Conservation (phyloP, 2,113 vertebrate genomes). For the Chlorodrepanis virens region DNA sequence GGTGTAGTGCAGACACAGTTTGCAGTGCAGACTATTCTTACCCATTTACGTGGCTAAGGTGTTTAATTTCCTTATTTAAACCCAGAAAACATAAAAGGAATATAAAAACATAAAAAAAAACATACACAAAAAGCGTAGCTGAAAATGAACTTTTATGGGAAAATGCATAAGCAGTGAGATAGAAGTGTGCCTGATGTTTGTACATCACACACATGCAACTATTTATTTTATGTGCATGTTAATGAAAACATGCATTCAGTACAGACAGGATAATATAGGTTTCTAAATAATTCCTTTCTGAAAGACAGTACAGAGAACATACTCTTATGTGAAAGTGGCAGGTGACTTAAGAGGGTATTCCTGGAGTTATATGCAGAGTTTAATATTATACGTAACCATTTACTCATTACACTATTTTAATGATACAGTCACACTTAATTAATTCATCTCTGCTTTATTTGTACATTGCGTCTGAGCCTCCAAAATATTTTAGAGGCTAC, state of each 20-base stretch:
- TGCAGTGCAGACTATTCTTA: background rate
- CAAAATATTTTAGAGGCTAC: slow-evolving; percentile 60
- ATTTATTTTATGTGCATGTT: background rate
- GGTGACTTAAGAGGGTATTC: slow-evolving; percentile 56
- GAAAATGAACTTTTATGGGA: background rate
- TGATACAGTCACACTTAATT: slow-evolving; percentile 75
- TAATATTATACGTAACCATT: slow-evolving; percentile 65
- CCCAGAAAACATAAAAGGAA: background rate
- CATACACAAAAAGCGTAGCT: background rate
- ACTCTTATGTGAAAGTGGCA: background rate
- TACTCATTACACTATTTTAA: slow-evolving; percentile 75
- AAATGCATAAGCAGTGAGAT: background rate
- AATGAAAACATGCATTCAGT: background rate
- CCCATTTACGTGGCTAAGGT: fast-evolving
- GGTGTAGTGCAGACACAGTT: background rate
- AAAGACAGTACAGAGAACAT: background rate
- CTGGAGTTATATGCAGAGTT: slow-evolving; percentile 49
- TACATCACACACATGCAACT: background rate
- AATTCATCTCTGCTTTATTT: slow-evolving; percentile 74
- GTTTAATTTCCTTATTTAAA: background rate
- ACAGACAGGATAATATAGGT: background rate
- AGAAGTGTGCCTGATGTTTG: background rate
- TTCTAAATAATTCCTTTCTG: background rate
- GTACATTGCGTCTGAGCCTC: slow-evolving; percentile 41
- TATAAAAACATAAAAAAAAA: background rate